Base-by-base conservation (phyloP, 2,797 vertebrate species). In the Poecile montanus region DNA sequence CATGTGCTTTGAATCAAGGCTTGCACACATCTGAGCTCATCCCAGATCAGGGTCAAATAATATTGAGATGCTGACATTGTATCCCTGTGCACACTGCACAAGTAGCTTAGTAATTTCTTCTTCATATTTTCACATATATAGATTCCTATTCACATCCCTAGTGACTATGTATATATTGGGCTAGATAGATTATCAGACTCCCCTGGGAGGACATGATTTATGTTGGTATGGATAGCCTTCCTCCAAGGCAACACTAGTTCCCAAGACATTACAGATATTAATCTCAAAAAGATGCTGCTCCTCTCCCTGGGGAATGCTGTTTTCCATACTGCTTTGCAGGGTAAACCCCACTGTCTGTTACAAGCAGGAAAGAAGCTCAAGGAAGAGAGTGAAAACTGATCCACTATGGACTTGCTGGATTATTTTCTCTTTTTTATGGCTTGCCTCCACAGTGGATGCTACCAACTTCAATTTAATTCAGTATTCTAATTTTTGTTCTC, bases 1-100 rank as follows among this genome's bases (percentile, higher is more conserved):
- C 62, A 27, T 36, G 60, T 45, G 57, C 70, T 83, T 85, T 67
- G 82, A 88, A 88, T 88, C 53, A 67, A 68, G 71, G 60, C 66
- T 88, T 66, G 56, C 15, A 29, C 36, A 36, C 30, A 56, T 38
- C 75, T 85, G 54, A 74, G 53, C 48, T 88, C n/a, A 29, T n/a
- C 34, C 61, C 87, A 92, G 29, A 32, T 19, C 20, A 16, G 7
- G 12, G 51, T 89, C 65, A 77, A 44, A 40, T 32, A 25, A 71
- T 57, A 17, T 60, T 60, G 45, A 62, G n/a, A 29, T 1, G 32
- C 44, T 68, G 82, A 53, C 50, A 48, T 21, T 0, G 1, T 18
- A 65, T 60, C 15, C 21, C 72, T 50, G 40, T 10, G 34, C 38
- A 60, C 50, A 50, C 53, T 80, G 53, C 65, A 32, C 30, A 65